Percentiles rank a stretch among this genome's conserved stretches.
phyloP scores from a whole-genome alignment of 2,888 invertebrate species.

The Agrotis clavis region DNA sequence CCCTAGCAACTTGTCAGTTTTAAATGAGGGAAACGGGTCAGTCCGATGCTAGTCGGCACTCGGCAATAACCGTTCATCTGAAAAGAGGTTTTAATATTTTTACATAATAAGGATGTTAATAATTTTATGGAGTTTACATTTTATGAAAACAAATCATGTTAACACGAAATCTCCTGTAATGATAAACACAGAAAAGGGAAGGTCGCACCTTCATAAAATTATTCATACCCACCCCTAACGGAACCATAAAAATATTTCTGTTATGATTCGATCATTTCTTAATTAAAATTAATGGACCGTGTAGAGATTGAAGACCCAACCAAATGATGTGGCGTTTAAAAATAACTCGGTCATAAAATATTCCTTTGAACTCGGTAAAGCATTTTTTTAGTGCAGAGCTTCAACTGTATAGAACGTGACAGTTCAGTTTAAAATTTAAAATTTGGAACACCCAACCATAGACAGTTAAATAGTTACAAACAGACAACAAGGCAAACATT shows the following conservation, averaged over 20 bases:
- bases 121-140: not conserved
- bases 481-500: slow-evolving; percentile 73
- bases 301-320: slow-evolving; percentile 29
- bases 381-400: slow-evolving; percentile 3
- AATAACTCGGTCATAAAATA: slow-evolving; percentile 51
- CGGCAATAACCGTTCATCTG: slow-evolving; percentile 4
- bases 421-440: slow-evolving; percentile 59
- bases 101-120: not conserved
- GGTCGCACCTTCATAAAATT: slow-evolving; percentile 4
- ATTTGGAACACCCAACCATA: slow-evolving; percentile 72
- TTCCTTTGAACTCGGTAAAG: slow-evolving; percentile 32
- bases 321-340: slow-evolving; percentile 43
- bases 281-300: slow-evolving; percentile 51
- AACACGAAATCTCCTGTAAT: not conserved
- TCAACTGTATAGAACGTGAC: slow-evolving; percentile 41
- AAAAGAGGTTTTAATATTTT: slow-evolving; percentile 3
- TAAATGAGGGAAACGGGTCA: slow-evolving; percentile 33
- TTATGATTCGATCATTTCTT: slow-evolving; percentile 36
- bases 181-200: slow-evolving; percentile 12
- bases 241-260: slow-evolving; percentile 24
- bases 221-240: slow-evolving; percentile 18
- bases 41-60: slow-evolving; percentile 10
- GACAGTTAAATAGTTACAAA: slow-evolving; percentile 70
- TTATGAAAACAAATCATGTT: not conserved
- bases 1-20: slow-evolving; percentile 26